A percentile compares a stretch with the other conserved stretches of the same genome.
These are phyloP conservation scores for Embiotoca jacksoni DNA, from an alignment of 2,113 vertebrate genomes.

Conservation along the genomic window DNA sequence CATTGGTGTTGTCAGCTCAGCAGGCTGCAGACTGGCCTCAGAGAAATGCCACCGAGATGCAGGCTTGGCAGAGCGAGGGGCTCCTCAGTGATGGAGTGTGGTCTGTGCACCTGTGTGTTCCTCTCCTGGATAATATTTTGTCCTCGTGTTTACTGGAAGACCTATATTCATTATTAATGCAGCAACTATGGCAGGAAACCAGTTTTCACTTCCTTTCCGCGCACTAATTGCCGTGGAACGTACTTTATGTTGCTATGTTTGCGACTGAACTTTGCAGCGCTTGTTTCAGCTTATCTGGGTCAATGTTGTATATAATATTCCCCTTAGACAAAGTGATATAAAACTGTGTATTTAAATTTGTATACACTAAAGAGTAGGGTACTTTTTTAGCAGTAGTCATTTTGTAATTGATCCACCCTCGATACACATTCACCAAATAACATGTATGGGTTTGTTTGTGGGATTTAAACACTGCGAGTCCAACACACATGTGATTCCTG, in stretches of 20 bases:
- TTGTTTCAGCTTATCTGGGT: too few relatives aligned
- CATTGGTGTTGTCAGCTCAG: constrained; percentile 60
- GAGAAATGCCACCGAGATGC: constrained; percentile 39
- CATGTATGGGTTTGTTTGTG: neutral
- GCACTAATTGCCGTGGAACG: neutral
- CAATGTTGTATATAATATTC: neutral
- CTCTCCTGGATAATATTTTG: neutral
- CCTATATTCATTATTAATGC: constrained; percentile 7
- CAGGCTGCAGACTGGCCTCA: constrained; percentile 37
- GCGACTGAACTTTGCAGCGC: too few relatives aligned
- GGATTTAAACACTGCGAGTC: neutral
- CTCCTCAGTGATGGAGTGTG: constrained; percentile 27
- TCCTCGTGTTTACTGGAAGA: constrained; percentile 15
- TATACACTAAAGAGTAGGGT: too few relatives aligned
- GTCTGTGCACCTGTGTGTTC: constrained; percentile 21
- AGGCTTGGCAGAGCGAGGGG: neutral
- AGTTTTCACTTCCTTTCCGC: neutral
- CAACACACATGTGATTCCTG: neutral
- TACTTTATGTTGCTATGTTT: too few relatives aligned
- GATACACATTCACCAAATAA: neutral
- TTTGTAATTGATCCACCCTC: too few relatives aligned
- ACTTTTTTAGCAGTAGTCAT: too few relatives aligned
- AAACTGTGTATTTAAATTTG: too few relatives aligned
- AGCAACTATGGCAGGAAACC: neutral
- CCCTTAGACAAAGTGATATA: too few relatives aligned